These are phyloP conservation scores for Pedionomus torquatus DNA, from an alignment of 2,113 vertebrate species.

Conservation along the genomic window DNA sequence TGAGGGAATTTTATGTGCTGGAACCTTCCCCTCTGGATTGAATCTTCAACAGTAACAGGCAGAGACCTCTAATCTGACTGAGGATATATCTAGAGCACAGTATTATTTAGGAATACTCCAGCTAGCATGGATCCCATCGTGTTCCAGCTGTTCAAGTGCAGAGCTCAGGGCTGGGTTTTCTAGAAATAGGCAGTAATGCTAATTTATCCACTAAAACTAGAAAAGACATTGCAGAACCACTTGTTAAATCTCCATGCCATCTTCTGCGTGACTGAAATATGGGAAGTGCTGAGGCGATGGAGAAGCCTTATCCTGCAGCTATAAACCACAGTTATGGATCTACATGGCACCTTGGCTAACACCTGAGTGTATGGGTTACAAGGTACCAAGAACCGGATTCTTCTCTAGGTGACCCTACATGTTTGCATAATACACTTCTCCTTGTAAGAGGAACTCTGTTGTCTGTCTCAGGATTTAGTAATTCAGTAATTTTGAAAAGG, in stretches of 20 bases:
- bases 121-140: not conserved
- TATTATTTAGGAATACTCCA: not conserved
- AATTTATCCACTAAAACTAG: not conserved
- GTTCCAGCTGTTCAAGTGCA: not conserved
- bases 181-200: not conserved
- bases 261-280: not conserved
- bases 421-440: slow-evolving; percentile 28
- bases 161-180: not conserved
- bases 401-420: slow-evolving; percentile 46
- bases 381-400: not conserved
- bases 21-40: not conserved
- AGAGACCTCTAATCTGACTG: not conserved
- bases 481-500: slow-evolving; percentile 61
- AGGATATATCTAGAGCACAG: not conserved
- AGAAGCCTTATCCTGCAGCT: not conserved
- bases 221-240: not conserved
- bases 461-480: slow-evolving; percentile 43
- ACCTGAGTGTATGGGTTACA: not conserved
- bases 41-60: not conserved
- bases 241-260: not conserved
- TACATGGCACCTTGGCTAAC: not conserved
- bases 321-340: not conserved
- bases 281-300: not conserved
- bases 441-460: slow-evolving; percentile 30
- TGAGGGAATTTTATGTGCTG: not conserved